Evolutionary conservation across 1,140 invertebrate genomes (phyloP).

Genomic region (Zophobas atratus): DNA sequence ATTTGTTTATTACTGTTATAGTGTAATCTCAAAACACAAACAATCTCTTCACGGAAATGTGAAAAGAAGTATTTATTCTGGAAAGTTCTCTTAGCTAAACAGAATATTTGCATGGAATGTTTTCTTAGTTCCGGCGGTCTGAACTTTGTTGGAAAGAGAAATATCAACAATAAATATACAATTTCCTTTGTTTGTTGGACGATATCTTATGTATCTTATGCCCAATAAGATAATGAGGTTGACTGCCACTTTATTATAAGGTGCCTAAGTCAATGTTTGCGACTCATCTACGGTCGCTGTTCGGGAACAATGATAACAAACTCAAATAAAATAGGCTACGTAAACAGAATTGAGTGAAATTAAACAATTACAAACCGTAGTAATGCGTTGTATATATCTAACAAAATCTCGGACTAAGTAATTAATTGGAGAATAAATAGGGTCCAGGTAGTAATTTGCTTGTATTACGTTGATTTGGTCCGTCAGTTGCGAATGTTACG

Average conservation of each 20-base stretch:
- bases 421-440: constrained; percentile 31
- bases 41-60: not conserved
- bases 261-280: constrained; percentile 40
- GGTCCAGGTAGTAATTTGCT: constrained; percentile 8
- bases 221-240: constrained; percentile 23
- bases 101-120: not conserved
- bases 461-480: constrained; percentile 37
- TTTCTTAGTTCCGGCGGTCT: not conserved
- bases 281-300: constrained; percentile 26
- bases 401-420: constrained; percentile 2
- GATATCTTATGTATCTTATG: constrained; percentile 17
- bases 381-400: not conserved
- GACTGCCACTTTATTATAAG: constrained; percentile 36
- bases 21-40: constrained; percentile 21
- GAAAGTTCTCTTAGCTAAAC: not conserved
- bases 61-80: not conserved
- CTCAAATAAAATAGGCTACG: constrained; percentile 27
- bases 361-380: constrained; percentile 23
- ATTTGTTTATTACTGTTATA: constrained; percentile 38
- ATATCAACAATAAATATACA: not conserved
- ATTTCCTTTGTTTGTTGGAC: not conserved
- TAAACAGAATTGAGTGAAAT: constrained; percentile 33
- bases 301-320: constrained; percentile 33
- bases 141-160: not conserved
- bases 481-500: not conserved